Evolutionary conservation across 2,113 vertebrate genomes (phyloP).

Genomic region (Promerops cafer): DNA sequence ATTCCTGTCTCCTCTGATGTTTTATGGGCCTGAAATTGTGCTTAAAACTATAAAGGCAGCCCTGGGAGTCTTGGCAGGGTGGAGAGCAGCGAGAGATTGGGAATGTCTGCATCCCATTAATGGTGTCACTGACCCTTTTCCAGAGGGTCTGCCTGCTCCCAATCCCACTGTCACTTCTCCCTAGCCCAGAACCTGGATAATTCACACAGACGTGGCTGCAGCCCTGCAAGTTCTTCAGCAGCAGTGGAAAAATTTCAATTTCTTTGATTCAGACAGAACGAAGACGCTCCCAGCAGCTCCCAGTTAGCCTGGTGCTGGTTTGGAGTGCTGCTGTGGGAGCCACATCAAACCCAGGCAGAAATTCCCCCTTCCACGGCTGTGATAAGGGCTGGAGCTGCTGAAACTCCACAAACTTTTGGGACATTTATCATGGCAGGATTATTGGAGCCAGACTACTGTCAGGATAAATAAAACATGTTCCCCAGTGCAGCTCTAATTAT

Average conservation of each 20-base stretch:
- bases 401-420: constrained; percentile 21
- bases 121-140: constrained; percentile 30
- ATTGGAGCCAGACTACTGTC: constrained; percentile 50
- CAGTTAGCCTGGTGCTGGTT: background rate
- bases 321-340: background rate
- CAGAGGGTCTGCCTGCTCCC: background rate
- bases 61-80: constrained; percentile 21
- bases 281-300: background rate
- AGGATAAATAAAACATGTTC: constrained; percentile 58
- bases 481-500: constrained; percentile 49
- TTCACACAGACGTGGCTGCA: background rate
- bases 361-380: background rate
- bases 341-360: background rate
- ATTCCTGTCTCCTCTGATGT: constrained; percentile 12
- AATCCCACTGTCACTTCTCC: background rate
- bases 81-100: background rate
- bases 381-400: constrained; percentile 36
- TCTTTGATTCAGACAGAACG: background rate
- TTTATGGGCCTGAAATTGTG: background rate
- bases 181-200: background rate
- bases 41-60: background rate
- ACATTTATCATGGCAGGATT: constrained; percentile 30
- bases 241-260: fast-evolving
- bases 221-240: background rate
- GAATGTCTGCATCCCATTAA: constrained; percentile 37